These are phyloP conservation scores for Catostomus latipinnis DNA, from an alignment of 2,797 vertebrate species.

Conservation along the genomic window DNA sequence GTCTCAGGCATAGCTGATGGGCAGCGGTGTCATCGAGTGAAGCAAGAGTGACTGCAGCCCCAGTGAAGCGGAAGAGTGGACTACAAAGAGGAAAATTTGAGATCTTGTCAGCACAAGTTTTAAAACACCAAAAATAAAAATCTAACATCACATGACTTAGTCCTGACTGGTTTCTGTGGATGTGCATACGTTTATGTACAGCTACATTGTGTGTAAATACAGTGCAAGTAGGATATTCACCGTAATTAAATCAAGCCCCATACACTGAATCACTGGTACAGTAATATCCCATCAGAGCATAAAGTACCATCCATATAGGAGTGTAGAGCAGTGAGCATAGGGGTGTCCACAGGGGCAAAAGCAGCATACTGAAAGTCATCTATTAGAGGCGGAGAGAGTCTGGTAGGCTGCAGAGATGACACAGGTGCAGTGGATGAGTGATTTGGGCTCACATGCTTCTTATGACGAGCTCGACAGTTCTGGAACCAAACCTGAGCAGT, in stretches of 20 bases:
- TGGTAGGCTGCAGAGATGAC: slow-evolving; percentile 82
- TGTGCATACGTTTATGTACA: no score
- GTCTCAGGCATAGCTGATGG: slow-evolving; percentile 87
- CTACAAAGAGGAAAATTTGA: slow-evolving; percentile 67
- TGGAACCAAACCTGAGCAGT: slow-evolving; percentile 95
- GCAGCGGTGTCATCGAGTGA: slow-evolving; percentile 90
- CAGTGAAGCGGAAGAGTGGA: slow-evolving; percentile 87
- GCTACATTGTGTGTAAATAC: background rate
- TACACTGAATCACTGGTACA: background rate
- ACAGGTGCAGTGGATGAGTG: slow-evolving; percentile 78
- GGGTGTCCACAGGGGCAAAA: slow-evolving; percentile 86
- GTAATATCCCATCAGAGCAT: background rate
- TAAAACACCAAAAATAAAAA: no score
- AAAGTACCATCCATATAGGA: slow-evolving; percentile 86
- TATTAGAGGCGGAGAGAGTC: slow-evolving; percentile 84
- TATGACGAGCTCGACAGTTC: slow-evolving; percentile 96
- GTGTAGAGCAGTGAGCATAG: slow-evolving; percentile 85
- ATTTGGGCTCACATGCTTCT: slow-evolving; percentile 91
- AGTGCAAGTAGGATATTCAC: background rate
- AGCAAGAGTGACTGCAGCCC: slow-evolving; percentile 89
- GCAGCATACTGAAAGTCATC: slow-evolving; percentile 92
- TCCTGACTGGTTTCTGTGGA: no score
- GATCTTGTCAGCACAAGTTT: no score
- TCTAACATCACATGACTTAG: no score
- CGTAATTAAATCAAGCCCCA: no score